Evolutionary conservation across 2,797 vertebrate species (phyloP).

Genomic region (Catostomus latipinnis): DNA sequence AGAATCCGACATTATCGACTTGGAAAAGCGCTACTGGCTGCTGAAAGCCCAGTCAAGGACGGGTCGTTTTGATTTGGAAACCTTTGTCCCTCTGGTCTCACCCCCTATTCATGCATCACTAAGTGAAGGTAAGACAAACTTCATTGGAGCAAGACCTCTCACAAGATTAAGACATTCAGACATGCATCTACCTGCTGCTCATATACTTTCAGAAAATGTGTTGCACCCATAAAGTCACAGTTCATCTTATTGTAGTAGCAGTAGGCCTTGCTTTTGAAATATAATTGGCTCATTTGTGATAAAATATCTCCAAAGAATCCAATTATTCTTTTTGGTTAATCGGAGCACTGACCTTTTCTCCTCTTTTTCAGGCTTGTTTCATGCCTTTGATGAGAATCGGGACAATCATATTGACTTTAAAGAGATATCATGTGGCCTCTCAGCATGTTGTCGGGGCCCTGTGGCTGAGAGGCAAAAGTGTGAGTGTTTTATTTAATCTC

Average conservation of each 20-base stretch:
- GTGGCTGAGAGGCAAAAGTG: conserved; percentile 98
- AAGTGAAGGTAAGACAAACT: conserved; percentile 87
- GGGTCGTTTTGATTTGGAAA: conserved; percentile 96
- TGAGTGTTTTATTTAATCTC: conserved; percentile 71
- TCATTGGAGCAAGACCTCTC: conserved; percentile 31
- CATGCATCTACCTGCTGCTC: conserved; percentile 7
- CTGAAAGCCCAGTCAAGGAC: conserved; percentile 97
- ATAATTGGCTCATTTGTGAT: conserved; percentile 28
- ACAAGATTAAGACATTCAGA: conserved; percentile 4
- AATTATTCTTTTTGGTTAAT: conserved; percentile 38
- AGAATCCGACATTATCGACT: conserved; percentile 97
- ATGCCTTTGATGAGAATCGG: conserved; percentile 98
- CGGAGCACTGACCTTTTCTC: conserved; percentile 45
- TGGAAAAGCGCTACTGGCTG: conserved; percentile 99
- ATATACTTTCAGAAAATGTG: not conserved
- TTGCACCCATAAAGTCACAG: not conserved
- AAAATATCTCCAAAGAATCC: conserved; percentile 32
- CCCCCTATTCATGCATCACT: conserved; percentile 94
- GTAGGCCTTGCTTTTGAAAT: conserved; percentile 19
- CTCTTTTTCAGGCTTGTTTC: conserved; percentile 88
- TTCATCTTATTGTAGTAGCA: no score
- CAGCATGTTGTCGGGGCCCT: conserved; percentile 96
- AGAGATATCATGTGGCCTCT: conserved; percentile 98
- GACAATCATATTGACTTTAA: conserved; percentile 99
- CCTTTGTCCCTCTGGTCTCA: conserved; percentile 94